These are phyloP conservation scores for Thymelicus acteon DNA, from an alignment of 2,888 invertebrate species.

Conservation along the genomic window DNA sequence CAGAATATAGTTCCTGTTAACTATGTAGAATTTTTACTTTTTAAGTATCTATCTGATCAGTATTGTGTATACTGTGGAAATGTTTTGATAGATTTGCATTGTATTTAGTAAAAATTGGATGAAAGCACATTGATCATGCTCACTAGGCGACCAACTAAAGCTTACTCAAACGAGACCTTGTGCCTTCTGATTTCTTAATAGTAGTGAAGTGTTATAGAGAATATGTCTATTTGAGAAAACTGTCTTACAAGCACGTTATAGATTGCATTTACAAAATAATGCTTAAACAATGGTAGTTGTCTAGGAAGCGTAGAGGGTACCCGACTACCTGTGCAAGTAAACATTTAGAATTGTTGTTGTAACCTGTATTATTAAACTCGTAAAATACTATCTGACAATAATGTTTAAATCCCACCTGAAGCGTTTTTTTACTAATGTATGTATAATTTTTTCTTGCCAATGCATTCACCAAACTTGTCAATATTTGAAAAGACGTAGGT, in stretches of 20 bases:
- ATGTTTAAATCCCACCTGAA: conserved; percentile 63
- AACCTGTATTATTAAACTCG: conserved; percentile 26
- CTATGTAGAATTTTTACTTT: conserved; percentile 29
- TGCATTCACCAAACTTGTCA: conserved; percentile 43
- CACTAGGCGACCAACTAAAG: conserved; percentile 15
- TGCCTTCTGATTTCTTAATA: conserved; percentile 49
- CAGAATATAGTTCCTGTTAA: conserved; percentile 40
- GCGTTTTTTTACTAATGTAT: conserved; percentile 49
- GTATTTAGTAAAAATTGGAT: conserved; percentile 22
- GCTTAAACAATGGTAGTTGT: conserved; percentile 32
- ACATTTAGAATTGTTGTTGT: conserved; percentile 32
- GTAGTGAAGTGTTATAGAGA: conserved; percentile 40
- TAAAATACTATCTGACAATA: conserved; percentile 60
- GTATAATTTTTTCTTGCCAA: conserved; percentile 61
- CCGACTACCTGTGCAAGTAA: conserved; percentile 31
- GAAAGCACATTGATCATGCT: conserved; percentile 36
- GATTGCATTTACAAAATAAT: conserved; percentile 23
- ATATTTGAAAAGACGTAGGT: conserved; percentile 45
- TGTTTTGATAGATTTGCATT: conserved; percentile 28
- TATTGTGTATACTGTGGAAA: conserved; percentile 38
- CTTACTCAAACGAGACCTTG: conserved; percentile 46
- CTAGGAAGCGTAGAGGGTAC: conserved; percentile 33
- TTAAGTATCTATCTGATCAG: conserved; percentile 6
- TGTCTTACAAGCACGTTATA: conserved; percentile 35
- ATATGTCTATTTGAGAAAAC: conserved; percentile 31